These are phyloP conservation scores for Zygothrica quintamaculata DNA, from an alignment of 2,888 invertebrate genomes.

Conservation along the genomic window DNA sequence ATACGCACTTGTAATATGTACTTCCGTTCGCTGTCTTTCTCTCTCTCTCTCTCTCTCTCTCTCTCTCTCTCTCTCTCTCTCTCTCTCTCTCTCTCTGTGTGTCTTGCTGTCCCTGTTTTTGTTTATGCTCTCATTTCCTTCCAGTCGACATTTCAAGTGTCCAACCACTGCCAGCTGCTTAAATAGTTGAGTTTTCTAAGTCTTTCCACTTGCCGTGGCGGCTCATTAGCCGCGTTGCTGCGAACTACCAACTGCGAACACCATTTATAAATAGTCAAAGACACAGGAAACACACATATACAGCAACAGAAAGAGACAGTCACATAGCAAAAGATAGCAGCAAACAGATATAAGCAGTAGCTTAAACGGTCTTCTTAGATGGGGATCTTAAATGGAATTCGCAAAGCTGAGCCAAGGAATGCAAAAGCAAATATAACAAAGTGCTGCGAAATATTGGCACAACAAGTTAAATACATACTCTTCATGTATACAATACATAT, in stretches of 20 bases:
- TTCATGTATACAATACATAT: too few relatives aligned
- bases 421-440: constrained; percentile 54
- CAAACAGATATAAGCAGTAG: constrained; percentile 1
- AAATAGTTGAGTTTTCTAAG: constrained; percentile 35
- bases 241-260: constrained; percentile 1
- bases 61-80: too few relatives aligned
- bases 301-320: background rate
- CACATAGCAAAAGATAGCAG: background rate
- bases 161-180: constrained; percentile 21
- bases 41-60: too few relatives aligned
- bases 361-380: constrained; percentile 16
- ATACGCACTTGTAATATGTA: constrained; percentile 32
- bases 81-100: too few relatives aligned
- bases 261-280: constrained; percentile 45
- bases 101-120: too few relatives aligned
- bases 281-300: too few relatives aligned
- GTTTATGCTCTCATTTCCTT: constrained; percentile 49
- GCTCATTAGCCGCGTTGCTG: constrained; percentile 43
- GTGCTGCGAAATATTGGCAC: constrained; percentile 52
- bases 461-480: constrained; percentile 11
- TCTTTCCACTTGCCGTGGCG: constrained; percentile 26
- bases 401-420: constrained; percentile 49
- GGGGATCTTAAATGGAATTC: constrained; percentile 48
- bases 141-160: constrained; percentile 5
- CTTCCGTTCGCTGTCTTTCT: constrained; percentile 46